Base-by-base conservation (phyloP, 2,113 vertebrate species). In the Eptatretus burgeri region DNA sequence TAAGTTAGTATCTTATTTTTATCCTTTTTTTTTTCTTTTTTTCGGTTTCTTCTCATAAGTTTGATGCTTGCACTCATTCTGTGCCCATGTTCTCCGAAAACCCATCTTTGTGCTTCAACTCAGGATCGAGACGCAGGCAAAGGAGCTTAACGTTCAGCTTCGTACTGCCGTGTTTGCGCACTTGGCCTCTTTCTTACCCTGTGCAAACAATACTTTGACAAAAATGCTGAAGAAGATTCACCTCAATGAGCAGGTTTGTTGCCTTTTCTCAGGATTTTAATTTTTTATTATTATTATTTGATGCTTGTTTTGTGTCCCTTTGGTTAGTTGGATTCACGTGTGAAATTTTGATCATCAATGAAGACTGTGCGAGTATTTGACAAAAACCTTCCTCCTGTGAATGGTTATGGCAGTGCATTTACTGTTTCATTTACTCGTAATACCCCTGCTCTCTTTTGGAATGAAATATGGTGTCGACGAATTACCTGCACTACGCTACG, bases 141-240 rank as follows among this genome's bases (percentile, higher is more conserved):
- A 81, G 63, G 84, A 81, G 66, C 75, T 84, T 60, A 76, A 73
- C 16, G 77, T 76, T 66, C 79, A 79, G 66, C 20, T 76, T 13
- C 84, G 81, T n/a, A 85, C 84, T 4, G 82, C 77, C 52, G 79
- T 93, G 10, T 93, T 82, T 27, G 78, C 80, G 2, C 77, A 91
- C 68, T 77, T 94, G 66, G 79, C 85, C 1, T 79, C 80, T 4
- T 80, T 85, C 75, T 75, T 93, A 69, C 84, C 84, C n/a, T 93
- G 84, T 75, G 84, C 80, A 71, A 85, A 81, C 74, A 82, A 84
- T 16, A 79, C 83, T 0, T 76, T 96, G 67, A 68, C 85, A 50
- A 87, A 86, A 69, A 74, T 82, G 8, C 81, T 81, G 51, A 81
- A 78, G 63, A 83, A 78, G 64, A 80, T 93, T 9, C 74, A 88